These are phyloP conservation scores for Macropus fuliginosus DNA, from an alignment of 2,797 vertebrate genomes.

Conservation along the genomic window DNA sequence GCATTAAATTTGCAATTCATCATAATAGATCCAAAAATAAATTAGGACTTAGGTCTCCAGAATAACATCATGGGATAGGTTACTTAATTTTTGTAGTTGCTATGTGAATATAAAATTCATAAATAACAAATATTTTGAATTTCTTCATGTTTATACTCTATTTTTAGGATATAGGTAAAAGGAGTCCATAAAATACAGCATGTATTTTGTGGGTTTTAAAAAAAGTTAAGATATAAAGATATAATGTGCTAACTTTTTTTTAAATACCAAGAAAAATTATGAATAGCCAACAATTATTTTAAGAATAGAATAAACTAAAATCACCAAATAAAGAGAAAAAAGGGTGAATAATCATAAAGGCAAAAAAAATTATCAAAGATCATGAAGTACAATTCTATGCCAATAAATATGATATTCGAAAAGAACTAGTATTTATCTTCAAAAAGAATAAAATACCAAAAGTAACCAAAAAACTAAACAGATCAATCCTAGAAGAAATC, in stretches of 20 bases:
- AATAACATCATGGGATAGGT: not conserved
- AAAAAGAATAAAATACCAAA: not conserved
- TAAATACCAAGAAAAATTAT: not conserved
- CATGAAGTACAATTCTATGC: not conserved
- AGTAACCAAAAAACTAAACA: not conserved
- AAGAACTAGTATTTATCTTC: not conserved
- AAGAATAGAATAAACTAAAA: not conserved
- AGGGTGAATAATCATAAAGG: not conserved
- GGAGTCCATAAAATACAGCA: slow-evolving; percentile 37
- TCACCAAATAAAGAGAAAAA: not conserved
- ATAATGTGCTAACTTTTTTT: not conserved
- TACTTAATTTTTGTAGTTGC: slow-evolving; percentile 34
- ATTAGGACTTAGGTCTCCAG: not conserved
- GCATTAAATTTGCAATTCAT: slow-evolving; percentile 10
- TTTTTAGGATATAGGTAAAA: slow-evolving; percentile 51
- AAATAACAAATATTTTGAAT: slow-evolving; percentile 29
- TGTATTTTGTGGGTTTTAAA: slow-evolving; percentile 15
- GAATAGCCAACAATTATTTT: not conserved
- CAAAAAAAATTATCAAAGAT: not conserved
- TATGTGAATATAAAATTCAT: slow-evolving; percentile 21
- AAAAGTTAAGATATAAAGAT: slow-evolving; percentile 38
- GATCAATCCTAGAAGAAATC: not conserved
- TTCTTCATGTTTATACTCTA: slow-evolving; percentile 46
- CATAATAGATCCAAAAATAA: slow-evolving; percentile 16
- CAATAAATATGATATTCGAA: not conserved